A percentile compares a stretch with the other conserved stretches of the same genome.
Conservation (phyloP, 2,888 invertebrate species). For the Diabrotica balteata region DNA sequence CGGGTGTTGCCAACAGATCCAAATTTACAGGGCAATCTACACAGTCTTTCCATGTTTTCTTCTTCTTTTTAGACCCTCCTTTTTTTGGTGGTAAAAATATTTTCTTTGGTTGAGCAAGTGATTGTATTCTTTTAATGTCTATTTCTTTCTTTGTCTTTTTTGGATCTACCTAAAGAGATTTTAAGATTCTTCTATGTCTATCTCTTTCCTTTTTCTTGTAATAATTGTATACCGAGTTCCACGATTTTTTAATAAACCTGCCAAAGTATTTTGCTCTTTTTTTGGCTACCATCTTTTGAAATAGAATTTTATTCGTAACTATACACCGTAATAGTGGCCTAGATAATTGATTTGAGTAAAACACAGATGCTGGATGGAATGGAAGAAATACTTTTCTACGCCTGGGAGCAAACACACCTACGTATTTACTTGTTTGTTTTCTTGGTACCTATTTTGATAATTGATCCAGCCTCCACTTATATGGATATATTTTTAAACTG, state of each 20-base stretch:
- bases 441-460: conserved; percentile 28
- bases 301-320: conserved; percentile 34
- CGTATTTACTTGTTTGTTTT: conserved; percentile 11
- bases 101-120: conserved; percentile 20
- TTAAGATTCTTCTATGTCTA: conserved; percentile 21
- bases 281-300: conserved; percentile 18
- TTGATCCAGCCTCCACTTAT: conserved; percentile 41
- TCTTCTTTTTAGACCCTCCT: conserved; percentile 24
- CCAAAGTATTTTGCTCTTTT: conserved; percentile 32
- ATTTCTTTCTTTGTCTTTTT: conserved; percentile 30
- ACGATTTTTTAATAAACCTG: conserved; percentile 41
- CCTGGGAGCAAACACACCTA: background rate
- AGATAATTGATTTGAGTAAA: conserved; percentile 42
- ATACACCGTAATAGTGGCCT: conserved; percentile 39
- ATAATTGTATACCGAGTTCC: conserved; percentile 48
- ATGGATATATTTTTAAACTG: conserved; percentile 42
- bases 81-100: conserved; percentile 10
- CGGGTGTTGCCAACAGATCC: conserved; percentile 44
- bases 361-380: conserved; percentile 34
- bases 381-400: conserved; percentile 1
- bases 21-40: conserved; percentile 33
- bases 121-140: conserved; percentile 5
- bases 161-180: conserved; percentile 20
- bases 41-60: conserved; percentile 40
- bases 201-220: conserved; percentile 44